phyloP scores from a whole-genome alignment of 2,113 vertebrate genomes.

The Bathybates hornii region DNA sequence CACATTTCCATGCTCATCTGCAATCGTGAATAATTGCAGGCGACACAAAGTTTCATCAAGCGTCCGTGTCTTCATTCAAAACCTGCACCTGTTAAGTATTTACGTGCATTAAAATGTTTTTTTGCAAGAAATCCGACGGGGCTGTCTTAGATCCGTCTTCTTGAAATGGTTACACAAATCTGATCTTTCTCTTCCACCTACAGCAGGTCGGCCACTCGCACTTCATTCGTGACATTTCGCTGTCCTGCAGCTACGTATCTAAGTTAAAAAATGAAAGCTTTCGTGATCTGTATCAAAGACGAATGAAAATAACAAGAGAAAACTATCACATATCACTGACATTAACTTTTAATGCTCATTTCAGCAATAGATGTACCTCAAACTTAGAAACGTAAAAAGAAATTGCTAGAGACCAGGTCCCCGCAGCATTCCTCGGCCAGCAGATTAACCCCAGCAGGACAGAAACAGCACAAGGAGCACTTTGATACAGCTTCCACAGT shows the following conservation, averaged over 20 bases:
- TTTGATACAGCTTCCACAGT: neutral
- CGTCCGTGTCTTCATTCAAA: neutral
- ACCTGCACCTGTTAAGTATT: neutral
- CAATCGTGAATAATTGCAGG: neutral
- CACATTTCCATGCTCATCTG: neutral
- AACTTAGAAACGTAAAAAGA: neutral
- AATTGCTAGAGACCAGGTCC: neutral
- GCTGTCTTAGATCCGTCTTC: neutral
- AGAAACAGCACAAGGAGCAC: neutral
- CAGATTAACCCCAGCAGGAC: neutral
- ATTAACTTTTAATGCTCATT: neutral
- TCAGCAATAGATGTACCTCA: neutral
- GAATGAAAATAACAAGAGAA: neutral
- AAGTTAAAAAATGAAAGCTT: neutral
- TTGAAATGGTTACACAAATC: neutral
- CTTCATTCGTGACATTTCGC: neutral
- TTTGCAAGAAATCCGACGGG: neutral
- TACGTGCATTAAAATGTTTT: neutral
- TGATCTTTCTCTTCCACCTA: neutral
- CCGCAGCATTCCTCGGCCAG: neutral
- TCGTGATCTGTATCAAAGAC: neutral
- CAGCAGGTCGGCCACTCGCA: neutral
- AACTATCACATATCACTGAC: neutral
- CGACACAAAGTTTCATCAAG: neutral
- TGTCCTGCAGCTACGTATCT: too few relatives aligned